Conservation (phyloP, 2,888 invertebrate genomes). For the Eupsilia transversa region DNA sequence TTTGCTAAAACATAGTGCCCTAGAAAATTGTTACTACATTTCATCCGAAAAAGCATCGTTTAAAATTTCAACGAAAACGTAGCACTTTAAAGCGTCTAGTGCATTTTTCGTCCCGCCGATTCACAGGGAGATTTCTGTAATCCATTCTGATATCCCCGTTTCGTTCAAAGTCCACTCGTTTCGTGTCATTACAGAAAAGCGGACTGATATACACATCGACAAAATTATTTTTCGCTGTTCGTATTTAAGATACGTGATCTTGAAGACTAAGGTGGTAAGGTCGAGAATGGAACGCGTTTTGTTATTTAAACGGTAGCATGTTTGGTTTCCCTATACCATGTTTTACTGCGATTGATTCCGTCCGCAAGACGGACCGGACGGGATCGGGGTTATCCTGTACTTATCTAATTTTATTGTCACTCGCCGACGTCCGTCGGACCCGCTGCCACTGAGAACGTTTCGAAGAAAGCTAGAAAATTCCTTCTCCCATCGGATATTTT, state of each 20-base stretch:
- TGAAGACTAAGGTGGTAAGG: slow-evolving; percentile 67
- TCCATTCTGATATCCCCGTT: slow-evolving; percentile 83
- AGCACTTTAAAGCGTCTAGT: slow-evolving; percentile 62
- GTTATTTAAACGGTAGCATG: slow-evolving; percentile 56
- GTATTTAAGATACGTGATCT: slow-evolving; percentile 35
- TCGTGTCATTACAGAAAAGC: slow-evolving; percentile 86
- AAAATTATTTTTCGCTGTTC: slow-evolving; percentile 60
- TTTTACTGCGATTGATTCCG: slow-evolving; percentile 90
- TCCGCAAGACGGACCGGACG: slow-evolving; percentile 84
- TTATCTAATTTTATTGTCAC: slow-evolving; percentile 91
- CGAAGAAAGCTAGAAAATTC: slow-evolving; percentile 84
- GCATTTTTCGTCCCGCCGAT: slow-evolving; percentile 73
- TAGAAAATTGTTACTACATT: slow-evolving; percentile 16
- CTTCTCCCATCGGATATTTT: slow-evolving; percentile 82
- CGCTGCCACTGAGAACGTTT: slow-evolving; percentile 79
- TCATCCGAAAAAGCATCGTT: slow-evolving; percentile 49
- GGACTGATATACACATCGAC: slow-evolving; percentile 81
- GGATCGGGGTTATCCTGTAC: slow-evolving; percentile 86
- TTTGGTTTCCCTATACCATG: slow-evolving; percentile 78
- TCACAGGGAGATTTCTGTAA: slow-evolving; percentile 80
- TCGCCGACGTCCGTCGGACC: slow-evolving; percentile 81
- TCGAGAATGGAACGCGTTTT: slow-evolving; percentile 67
- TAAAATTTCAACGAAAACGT: slow-evolving; percentile 57
- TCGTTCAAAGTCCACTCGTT: slow-evolving; percentile 86
- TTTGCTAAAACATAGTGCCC: background rate